Percentiles rank a stretch among this genome's conserved stretches.
phyloP scores from a whole-genome alignment of 2,113 vertebrate genomes.

The Charina bottae region DNA sequence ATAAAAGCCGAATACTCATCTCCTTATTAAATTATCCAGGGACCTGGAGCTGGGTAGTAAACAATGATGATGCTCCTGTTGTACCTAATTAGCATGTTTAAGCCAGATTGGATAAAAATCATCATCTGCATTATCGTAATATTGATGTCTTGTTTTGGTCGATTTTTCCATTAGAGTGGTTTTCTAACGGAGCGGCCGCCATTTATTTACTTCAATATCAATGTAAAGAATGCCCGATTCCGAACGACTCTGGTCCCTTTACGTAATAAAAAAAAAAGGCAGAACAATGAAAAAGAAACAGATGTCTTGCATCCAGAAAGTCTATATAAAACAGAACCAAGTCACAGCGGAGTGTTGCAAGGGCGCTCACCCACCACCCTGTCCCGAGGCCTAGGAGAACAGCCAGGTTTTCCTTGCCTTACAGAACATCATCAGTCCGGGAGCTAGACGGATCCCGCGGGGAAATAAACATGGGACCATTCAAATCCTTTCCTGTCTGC shows the following conservation, averaged over 20 bases:
- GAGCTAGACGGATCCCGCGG: not conserved
- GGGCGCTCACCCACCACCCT: no score
- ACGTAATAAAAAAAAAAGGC: not conserved
- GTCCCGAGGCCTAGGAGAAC: no score
- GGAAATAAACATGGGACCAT: not conserved
- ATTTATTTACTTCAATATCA: not conserved
- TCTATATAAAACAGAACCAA: not conserved
- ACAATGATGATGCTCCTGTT: not conserved
- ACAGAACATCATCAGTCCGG: not conserved
- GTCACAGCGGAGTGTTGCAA: accelerated
- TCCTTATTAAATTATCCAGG: not conserved
- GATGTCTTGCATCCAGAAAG: not conserved
- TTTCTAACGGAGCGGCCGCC: not conserved
- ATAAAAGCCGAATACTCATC: not conserved
- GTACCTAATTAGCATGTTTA: not conserved
- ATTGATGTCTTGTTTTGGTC: not conserved
- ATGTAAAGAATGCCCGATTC: not conserved
- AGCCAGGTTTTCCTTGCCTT: not conserved
- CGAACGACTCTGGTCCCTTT: not conserved
- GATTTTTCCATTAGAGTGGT: not conserved
- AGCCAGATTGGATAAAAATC: not conserved
- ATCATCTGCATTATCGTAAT: not conserved
- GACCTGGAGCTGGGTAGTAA: not conserved
- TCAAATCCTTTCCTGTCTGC: not conserved
- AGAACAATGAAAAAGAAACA: not conserved